These are phyloP conservation scores for Rhodophaea formosa DNA, from an alignment of 2,888 invertebrate species.

Conservation along the genomic window DNA sequence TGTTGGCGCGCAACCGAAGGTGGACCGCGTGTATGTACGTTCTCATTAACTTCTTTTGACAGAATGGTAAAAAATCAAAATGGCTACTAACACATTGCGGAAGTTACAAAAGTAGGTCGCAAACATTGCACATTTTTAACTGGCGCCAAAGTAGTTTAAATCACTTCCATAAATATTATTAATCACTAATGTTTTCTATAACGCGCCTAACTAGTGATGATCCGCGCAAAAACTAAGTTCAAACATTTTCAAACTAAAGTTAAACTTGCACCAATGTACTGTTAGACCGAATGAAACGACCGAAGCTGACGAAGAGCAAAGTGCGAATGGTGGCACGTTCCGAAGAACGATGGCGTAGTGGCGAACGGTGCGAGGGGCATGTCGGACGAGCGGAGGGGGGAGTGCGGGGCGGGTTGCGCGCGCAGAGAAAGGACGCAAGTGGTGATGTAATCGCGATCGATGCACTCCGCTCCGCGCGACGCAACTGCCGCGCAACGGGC, in stretches of 20 bases:
- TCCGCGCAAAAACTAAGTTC: conserved; percentile 42
- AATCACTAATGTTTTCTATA: conserved; percentile 46
- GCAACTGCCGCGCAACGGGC: conserved; percentile 44
- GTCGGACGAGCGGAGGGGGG: conserved; percentile 43
- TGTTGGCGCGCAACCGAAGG: conserved; percentile 36
- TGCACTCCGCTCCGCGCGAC: conserved; percentile 61
- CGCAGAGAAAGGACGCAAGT: conserved; percentile 78
- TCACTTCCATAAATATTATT: conserved; percentile 45
- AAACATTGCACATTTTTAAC: conserved; percentile 53
- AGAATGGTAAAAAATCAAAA: conserved; percentile 44
- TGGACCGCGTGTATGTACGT: conserved; percentile 30
- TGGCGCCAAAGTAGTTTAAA: conserved; percentile 32
- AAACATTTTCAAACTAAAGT: conserved; percentile 49
- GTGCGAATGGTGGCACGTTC: conserved; percentile 71
- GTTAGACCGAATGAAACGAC: conserved; percentile 49
- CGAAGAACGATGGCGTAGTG: conserved; percentile 59
- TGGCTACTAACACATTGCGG: conserved; percentile 67
- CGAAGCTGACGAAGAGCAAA: conserved; percentile 56
- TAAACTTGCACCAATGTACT: conserved; percentile 54
- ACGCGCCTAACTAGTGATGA: conserved; percentile 32
- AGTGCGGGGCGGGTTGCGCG: conserved; percentile 61
- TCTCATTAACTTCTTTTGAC: conserved; percentile 30
- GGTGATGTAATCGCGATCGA: conserved; percentile 80
- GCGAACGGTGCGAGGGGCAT: conserved; percentile 54
- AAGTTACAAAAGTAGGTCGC: conserved; percentile 74